Evolutionary conservation across 2,797 vertebrate species (phyloP).

Genomic region (Sebastes iracundus): DNA sequence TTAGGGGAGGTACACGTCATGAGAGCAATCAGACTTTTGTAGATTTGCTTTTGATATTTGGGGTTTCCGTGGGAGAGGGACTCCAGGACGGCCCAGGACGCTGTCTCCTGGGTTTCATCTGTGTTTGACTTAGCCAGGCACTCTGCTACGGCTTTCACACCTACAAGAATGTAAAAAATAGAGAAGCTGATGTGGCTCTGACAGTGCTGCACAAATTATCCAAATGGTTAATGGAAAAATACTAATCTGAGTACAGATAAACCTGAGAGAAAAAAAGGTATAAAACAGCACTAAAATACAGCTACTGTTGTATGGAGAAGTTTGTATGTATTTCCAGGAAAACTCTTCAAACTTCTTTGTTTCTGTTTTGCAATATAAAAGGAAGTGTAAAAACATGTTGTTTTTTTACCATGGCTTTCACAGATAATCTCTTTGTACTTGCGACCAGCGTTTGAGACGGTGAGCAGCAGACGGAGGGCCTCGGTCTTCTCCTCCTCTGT

Average conservation of each 20-base stretch:
- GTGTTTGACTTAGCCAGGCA: conserved; percentile 80
- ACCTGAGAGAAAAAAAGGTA: not conserved
- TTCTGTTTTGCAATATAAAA: not conserved
- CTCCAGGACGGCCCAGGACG: conserved; percentile 77
- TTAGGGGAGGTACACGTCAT: conserved; percentile 77
- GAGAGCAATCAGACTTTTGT: conserved; percentile 83
- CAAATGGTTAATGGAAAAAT: not conserved
- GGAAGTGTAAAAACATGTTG: not conserved
- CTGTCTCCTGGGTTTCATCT: conserved; percentile 80
- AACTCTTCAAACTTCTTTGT: not conserved
- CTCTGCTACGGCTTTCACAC: conserved; percentile 79
- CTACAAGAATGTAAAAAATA: conserved; percentile 57
- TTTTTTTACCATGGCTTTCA: conserved; percentile 80
- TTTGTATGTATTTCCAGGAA: not conserved
- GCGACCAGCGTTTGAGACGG: conserved; percentile 79
- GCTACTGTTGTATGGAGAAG: not conserved
- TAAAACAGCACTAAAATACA: not conserved
- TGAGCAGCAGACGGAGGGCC: conserved; percentile 83
- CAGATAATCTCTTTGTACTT: conserved; percentile 91
- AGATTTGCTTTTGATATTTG: conserved; percentile 86
- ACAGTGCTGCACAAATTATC: not conserved
- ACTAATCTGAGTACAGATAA: not conserved
- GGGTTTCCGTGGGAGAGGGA: conserved; percentile 81
- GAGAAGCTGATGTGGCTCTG: not conserved
- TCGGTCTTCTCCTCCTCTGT: conserved; percentile 84